Base-by-base conservation (phyloP, 2,888 invertebrate species). In the Tiphia femorata region DNA sequence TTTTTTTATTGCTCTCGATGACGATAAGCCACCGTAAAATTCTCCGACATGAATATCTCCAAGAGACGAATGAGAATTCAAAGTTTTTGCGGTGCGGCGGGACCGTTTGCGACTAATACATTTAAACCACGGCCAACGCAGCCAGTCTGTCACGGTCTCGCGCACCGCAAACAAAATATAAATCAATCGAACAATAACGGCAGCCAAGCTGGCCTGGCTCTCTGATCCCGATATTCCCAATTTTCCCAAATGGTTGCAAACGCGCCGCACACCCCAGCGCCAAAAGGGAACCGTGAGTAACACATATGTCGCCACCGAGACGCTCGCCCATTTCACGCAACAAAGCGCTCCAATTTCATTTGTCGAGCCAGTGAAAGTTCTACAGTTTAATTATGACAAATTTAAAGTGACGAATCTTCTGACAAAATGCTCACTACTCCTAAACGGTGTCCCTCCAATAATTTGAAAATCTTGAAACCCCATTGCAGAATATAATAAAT, bases 101-200 rank as follows among this genome's bases (percentile, higher is more conserved):
- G 14, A 33, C 12, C 33, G 33, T n/a, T 33, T 14, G 12, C 33
- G 12, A n/a, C 33, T 33, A 33, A 33, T 33, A 33, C 12, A 33
- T 33, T 14, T 33, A 33, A 14, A 33, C 33, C n/a, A n/a, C n/a
- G n/a, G n/a, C n/a, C 47, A 55, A 46, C 38, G 54, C 27, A 17
- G 52, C 42, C 58, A 58, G 58, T 62, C 44, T 55, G 62, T 44
- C 51, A 51, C 53, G 50, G 25, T 43, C 40, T 50, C 48, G 53
- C 33, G 60, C 57, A 76, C 67, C 62, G 73, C 79, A 81, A 81
- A 81, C 75, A 78, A 81, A 79, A 64, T 80, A 82, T 81, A 82
- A 82, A 82, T 82, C 82, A 82, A 79, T 77, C 76, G 71, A 40
- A 67, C 69, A 74, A 80, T 79, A 79, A 81, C 75, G 72, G 75